phyloP scores from a whole-genome alignment of 1,140 invertebrate genomes.

The Periplaneta americana region DNA sequence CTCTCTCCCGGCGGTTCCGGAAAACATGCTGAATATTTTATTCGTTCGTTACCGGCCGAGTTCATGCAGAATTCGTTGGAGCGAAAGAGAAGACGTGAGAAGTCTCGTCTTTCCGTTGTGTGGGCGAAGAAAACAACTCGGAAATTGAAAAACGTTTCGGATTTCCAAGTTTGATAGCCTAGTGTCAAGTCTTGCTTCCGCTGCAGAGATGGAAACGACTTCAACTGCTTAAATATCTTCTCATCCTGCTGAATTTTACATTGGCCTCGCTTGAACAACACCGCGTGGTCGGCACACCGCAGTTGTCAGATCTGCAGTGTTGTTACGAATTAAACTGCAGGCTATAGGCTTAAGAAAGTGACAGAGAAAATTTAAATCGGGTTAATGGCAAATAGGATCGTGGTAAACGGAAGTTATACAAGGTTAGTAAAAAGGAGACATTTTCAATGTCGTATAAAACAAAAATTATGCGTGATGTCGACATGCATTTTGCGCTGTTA shows the following conservation, averaged over 20 bases:
- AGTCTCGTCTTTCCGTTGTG: neutral
- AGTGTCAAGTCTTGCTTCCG: neutral
- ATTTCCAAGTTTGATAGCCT: neutral
- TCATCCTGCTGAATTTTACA: neutral
- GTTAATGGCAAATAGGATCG: too few relatives aligned
- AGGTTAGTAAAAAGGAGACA: too few relatives aligned
- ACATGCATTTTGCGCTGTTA: too few relatives aligned
- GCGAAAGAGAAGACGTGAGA: neutral
- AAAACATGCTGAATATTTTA: neutral
- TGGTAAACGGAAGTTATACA: too few relatives aligned
- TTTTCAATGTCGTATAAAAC: too few relatives aligned
- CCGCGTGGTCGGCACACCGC: too few relatives aligned
- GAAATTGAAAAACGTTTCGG: neutral
- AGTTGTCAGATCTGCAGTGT: too few relatives aligned
- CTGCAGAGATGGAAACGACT: neutral
- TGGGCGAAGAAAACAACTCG: neutral
- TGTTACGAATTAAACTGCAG: too few relatives aligned
- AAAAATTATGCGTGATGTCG: too few relatives aligned
- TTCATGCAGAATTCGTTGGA: neutral
- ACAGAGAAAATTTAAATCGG: too few relatives aligned
- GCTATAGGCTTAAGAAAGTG: too few relatives aligned
- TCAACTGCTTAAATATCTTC: neutral
- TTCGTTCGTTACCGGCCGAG: neutral
- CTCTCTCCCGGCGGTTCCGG: neutral
- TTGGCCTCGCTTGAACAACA: neutral